phyloP scores from a whole-genome alignment of 2,113 vertebrate genomes.

The Echinops telfairi region DNA sequence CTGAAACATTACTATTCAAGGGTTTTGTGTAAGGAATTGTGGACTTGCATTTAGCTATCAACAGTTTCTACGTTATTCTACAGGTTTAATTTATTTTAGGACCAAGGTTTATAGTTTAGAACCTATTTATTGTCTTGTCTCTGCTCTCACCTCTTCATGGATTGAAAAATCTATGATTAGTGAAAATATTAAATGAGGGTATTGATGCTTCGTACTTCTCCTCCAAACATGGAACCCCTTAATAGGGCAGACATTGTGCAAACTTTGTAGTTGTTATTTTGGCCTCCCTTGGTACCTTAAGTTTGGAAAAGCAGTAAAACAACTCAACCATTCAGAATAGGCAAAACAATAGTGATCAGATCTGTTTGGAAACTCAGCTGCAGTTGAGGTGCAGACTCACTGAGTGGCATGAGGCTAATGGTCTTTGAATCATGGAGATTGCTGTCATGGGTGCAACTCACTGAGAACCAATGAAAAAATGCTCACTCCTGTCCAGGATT shows the following conservation, averaged over 20 bases:
- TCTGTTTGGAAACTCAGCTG: neutral
- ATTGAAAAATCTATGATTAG: neutral
- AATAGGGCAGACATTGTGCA: neutral
- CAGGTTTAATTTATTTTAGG: slow-evolving; percentile 10
- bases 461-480: slow-evolving; percentile 35
- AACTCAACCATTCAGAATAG: slow-evolving; percentile 34
- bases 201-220: slow-evolving; percentile 3
- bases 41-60: neutral
- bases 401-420: slow-evolving; percentile 29
- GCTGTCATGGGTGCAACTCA: neutral
- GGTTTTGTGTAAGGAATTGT: neutral
- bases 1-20: neutral
- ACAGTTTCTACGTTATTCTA: neutral
- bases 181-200: neutral
- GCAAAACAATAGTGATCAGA: slow-evolving; percentile 22
- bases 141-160: neutral
- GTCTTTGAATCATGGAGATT: slow-evolving; percentile 38
- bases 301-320: slow-evolving; percentile 59
- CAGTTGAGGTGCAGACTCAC: neutral
- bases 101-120: neutral
- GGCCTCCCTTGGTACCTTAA: neutral
- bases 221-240: neutral
- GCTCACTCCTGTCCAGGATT: slow-evolving; percentile 56
- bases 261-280: neutral
- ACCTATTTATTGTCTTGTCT: neutral